Conservation (phyloP, 2,797 vertebrate genomes). For the Intellagama lesueurii region DNA sequence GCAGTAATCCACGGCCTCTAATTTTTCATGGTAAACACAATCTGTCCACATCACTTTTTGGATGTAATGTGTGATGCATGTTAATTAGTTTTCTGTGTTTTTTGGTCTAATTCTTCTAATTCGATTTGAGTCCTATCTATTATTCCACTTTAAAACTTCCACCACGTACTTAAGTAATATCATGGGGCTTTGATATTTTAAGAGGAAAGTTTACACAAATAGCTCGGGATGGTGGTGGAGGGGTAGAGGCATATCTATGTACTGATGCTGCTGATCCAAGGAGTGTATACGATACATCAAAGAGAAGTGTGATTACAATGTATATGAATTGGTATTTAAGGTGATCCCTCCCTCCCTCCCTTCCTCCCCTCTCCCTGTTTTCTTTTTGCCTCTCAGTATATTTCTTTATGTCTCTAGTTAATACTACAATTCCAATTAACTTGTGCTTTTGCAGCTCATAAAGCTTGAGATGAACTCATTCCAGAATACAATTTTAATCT, state of each 20-base stretch:
- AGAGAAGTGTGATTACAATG: background rate
- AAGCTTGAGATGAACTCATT: constrained; percentile 56
- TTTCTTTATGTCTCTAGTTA: constrained; percentile 50
- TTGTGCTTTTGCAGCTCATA: constrained; percentile 58
- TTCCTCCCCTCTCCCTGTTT: background rate
- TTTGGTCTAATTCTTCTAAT: too few species aligned
- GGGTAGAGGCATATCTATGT: background rate
- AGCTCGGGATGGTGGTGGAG: background rate
- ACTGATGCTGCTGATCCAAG: background rate
- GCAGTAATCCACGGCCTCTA: too few species aligned
- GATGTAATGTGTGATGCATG: too few species aligned
- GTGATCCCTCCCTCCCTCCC: background rate
- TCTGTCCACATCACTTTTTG: too few species aligned
- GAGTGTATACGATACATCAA: background rate
- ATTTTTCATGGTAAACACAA: too few species aligned
- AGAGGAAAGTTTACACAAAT: background rate
- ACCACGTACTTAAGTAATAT: background rate
- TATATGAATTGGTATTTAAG: constrained; percentile 3
- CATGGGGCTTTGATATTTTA: background rate
- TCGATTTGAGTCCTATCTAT: too few species aligned
- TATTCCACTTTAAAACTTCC: too few species aligned
- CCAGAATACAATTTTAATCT: constrained; percentile 61
- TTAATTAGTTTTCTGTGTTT: too few species aligned
- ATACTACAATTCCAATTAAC: constrained; percentile 51
- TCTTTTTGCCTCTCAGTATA: constrained; percentile 29